phyloP scores from a whole-genome alignment of 2,113 vertebrate species.

The Xiphorhynchus elegans region DNA sequence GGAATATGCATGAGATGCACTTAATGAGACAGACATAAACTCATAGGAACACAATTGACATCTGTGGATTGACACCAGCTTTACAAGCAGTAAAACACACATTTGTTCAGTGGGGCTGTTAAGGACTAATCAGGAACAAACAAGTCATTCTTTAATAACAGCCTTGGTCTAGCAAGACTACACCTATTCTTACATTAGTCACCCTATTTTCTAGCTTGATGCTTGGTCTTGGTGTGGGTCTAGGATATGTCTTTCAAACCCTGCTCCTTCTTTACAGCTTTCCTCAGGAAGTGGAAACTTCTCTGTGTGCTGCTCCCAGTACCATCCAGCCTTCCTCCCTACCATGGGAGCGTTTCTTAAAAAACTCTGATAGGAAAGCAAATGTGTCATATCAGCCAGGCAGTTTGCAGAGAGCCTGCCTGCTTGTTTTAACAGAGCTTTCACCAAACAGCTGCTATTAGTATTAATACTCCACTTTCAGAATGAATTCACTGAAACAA shows the following conservation, averaged over 20 bases:
- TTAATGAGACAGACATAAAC: rapidly evolving
- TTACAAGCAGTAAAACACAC: neutral
- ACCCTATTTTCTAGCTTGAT: neutral
- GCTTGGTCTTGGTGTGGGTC: neutral
- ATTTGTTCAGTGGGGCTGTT: neutral
- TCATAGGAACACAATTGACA: neutral
- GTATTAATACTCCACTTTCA: neutral
- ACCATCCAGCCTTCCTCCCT: neutral
- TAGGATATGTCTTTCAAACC: neutral
- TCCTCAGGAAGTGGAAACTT: neutral
- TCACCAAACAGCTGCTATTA: neutral
- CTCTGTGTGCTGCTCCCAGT: neutral
- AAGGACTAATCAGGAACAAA: neutral
- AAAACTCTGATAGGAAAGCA: neutral
- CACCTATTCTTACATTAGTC: neutral
- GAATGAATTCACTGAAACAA: neutral
- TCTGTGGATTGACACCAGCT: neutral
- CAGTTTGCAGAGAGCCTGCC: neutral
- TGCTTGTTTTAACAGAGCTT: neutral
- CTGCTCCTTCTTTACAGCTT: neutral
- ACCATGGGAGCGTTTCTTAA: neutral
- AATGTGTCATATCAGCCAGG: neutral
- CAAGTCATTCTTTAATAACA: neutral
- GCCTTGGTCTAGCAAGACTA: neutral
- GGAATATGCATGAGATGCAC: neutral